Evolutionary conservation across 2,888 invertebrate genomes (phyloP).

Genomic region (Heliconius sara): DNA sequence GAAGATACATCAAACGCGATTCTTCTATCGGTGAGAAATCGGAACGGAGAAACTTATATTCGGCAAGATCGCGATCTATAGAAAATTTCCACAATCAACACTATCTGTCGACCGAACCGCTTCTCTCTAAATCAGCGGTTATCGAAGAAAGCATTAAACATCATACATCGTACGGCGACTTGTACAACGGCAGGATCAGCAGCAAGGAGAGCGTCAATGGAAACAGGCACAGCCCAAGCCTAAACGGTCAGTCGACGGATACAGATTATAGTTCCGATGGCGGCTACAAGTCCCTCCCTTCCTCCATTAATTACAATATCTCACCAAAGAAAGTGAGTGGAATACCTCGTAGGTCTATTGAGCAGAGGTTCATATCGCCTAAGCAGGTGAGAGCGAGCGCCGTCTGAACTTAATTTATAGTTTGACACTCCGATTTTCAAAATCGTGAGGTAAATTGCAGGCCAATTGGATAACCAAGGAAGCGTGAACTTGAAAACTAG

Average conservation of each 20-base stretch:
- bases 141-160: slow-evolving; percentile 75
- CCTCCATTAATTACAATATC: slow-evolving; percentile 74
- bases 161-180: slow-evolving; percentile 78
- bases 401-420: slow-evolving; percentile 47
- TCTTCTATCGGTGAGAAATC: slow-evolving; percentile 72
- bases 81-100: slow-evolving; percentile 77
- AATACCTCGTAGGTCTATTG: slow-evolving; percentile 77
- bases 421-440: slow-evolving; percentile 41
- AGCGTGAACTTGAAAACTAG: neutral
- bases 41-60: slow-evolving; percentile 65
- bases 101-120: slow-evolving; percentile 61
- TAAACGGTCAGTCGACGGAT: slow-evolving; percentile 78
- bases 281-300: slow-evolving; percentile 81
- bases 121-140: slow-evolving; percentile 61
- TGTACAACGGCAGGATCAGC: slow-evolving; percentile 75
- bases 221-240: slow-evolving; percentile 72
- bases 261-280: slow-evolving; percentile 82
- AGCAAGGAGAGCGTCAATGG: slow-evolving; percentile 77
- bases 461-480: slow-evolving; percentile 47
- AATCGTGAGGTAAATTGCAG: slow-evolving; percentile 43
- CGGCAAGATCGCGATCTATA: slow-evolving; percentile 77
- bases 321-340: slow-evolving; percentile 79
- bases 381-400: slow-evolving; percentile 80
- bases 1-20: slow-evolving; percentile 72
- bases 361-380: slow-evolving; percentile 75